Conservation (phyloP, 2,888 invertebrate species). For the Macaria notata region DNA sequence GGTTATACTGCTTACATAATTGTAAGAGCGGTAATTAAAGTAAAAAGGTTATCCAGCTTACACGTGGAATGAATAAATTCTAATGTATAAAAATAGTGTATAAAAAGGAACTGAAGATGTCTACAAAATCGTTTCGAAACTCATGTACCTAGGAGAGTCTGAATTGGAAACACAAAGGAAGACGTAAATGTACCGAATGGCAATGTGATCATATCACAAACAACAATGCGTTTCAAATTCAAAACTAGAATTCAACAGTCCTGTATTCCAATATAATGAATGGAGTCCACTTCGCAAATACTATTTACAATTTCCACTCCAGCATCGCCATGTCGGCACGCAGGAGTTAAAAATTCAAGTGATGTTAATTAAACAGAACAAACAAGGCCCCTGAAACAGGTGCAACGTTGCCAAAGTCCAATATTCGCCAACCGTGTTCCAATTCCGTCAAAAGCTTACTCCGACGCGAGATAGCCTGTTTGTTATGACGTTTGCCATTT, state of each 20-base stretch:
- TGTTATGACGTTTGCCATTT: slow-evolving; percentile 15
- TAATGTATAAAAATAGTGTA: no score
- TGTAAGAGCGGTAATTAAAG: no score
- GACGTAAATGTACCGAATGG: no score
- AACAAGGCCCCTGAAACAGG: slow-evolving; percentile 14
- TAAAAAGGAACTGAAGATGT: no score
- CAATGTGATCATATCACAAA: neutral
- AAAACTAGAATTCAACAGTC: neutral
- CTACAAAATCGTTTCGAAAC: no score
- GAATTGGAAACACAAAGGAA: no score
- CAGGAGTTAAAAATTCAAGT: slow-evolving; percentile 28
- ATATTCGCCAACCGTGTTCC: slow-evolving; percentile 18
- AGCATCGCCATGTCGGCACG: slow-evolving; percentile 3
- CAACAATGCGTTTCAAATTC: slow-evolving; percentile 1
- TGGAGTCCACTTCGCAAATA: slow-evolving; percentile 4
- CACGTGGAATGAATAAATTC: no score
- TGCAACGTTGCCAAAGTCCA: slow-evolving; percentile 15
- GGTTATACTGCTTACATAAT: neutral
- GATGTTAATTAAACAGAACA: slow-evolving; percentile 29
- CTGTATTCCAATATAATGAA: slow-evolving; percentile 3
- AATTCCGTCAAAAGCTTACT: slow-evolving; percentile 17
- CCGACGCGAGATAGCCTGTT: slow-evolving; percentile 15
- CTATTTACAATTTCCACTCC: slow-evolving; percentile 3
- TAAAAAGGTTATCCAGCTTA: no score
- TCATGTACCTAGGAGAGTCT: no score